These are phyloP conservation scores for Catharus ustulatus DNA, from an alignment of 2,797 vertebrate species.

Conservation along the genomic window DNA sequence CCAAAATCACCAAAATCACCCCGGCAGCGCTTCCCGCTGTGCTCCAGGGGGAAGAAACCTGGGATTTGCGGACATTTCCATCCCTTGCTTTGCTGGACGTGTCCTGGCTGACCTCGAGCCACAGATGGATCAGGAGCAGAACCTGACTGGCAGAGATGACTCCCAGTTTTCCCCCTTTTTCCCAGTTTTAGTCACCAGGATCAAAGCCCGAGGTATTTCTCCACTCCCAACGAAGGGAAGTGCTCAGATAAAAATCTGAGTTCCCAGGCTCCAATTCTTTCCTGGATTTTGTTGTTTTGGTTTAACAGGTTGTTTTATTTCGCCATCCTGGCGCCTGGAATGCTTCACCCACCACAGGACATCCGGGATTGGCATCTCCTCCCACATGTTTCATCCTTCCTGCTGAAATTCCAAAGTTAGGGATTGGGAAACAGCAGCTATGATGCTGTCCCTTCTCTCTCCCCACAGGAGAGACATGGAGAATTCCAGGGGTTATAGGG, in stretches of 20 bases:
- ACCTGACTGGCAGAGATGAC: background rate
- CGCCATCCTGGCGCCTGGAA: rapidly evolving
- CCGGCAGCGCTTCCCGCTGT: rapidly evolving
- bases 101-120: background rate
- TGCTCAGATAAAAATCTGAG: background rate
- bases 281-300: background rate
- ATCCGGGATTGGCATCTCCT: background rate
- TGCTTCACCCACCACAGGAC: rapidly evolving
- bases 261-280: background rate
- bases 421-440: background rate
- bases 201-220: background rate
- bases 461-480: background rate
- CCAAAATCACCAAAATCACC: rapidly evolving
- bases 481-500: background rate
- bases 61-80: background rate
- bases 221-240: background rate
- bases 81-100: background rate
- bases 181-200: background rate
- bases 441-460: background rate
- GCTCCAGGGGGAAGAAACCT: background rate
- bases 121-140: background rate
- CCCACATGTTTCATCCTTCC: background rate
- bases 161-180: background rate
- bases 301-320: background rate
- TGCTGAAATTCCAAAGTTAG: background rate